phyloP scores from a whole-genome alignment of 2,797 vertebrate genomes.

The Ceryle rudis region DNA sequence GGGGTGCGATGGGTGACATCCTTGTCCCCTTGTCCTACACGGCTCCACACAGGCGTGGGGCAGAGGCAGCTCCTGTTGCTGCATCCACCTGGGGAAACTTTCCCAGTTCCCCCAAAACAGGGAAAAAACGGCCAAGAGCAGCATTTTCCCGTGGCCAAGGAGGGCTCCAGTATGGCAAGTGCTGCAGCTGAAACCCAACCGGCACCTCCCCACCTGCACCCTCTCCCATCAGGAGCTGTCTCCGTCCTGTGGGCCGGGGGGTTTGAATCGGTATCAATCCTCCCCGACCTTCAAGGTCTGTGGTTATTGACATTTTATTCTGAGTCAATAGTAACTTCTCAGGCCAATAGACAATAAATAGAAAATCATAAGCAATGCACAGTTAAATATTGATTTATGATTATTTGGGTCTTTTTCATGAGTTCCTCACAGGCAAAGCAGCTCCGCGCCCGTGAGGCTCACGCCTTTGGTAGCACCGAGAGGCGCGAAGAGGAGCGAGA shows the following conservation, averaged over 20 bases:
- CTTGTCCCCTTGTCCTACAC: background rate
- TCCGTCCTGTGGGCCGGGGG: too few relatives aligned
- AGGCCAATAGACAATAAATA: constrained; percentile 50
- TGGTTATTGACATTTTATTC: constrained; percentile 43
- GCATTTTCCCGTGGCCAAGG: rapidly evolving
- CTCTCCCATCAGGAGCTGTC: background rate
- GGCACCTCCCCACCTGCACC: background rate
- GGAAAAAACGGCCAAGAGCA: background rate
- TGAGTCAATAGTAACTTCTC: constrained; percentile 55
- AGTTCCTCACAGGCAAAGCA: constrained; percentile 13
- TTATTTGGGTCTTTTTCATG: constrained; percentile 46
- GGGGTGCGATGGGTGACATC: rapidly evolving
- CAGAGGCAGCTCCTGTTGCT: background rate
- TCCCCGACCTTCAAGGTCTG: constrained; percentile 32
- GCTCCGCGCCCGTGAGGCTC: background rate
- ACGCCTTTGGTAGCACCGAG: rapidly evolving
- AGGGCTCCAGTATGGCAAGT: rapidly evolving
- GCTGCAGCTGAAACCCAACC: background rate
- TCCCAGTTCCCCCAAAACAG: background rate
- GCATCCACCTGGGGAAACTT: background rate
- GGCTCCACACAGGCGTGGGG: rapidly evolving
- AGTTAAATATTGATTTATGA: constrained; percentile 61
- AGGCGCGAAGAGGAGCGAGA: background rate
- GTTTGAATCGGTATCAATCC: background rate
- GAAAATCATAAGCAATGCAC: constrained; percentile 38